Conservation (phyloP, 1,140 invertebrate genomes). For the Sinella curviseta region DNA sequence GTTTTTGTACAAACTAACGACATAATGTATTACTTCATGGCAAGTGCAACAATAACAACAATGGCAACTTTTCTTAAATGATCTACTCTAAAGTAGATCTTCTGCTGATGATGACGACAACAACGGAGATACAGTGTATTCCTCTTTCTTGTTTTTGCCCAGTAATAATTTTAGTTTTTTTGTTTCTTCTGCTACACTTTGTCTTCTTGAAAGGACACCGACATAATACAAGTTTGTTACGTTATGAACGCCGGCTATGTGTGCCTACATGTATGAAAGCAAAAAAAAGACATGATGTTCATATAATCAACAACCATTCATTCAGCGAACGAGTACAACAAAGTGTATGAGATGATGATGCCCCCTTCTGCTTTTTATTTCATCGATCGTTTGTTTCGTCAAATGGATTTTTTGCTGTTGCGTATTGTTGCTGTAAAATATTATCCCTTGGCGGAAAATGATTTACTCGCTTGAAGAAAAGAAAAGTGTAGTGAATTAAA, state of each 20-base stretch:
- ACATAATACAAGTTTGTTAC: neutral
- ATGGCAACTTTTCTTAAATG: no score
- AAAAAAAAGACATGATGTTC: neutral
- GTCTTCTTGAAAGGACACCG: neutral
- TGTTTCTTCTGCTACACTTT: neutral
- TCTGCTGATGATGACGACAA: no score
- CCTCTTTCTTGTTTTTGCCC: neutral
- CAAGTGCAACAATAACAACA: no score
- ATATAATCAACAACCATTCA: neutral
- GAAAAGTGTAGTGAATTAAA: neutral
- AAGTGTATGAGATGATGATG: neutral
- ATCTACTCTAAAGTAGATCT: no score
- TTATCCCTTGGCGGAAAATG: neutral
- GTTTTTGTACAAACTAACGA: neutral
- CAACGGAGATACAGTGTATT: neutral
- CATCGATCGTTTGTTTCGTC: conserved; percentile 8
- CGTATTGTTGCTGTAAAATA: neutral
- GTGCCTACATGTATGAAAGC: neutral
- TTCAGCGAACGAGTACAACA: neutral
- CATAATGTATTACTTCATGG: no score
- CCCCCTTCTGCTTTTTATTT: conserved; percentile 19
- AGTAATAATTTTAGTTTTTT: neutral
- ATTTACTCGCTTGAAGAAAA: neutral
- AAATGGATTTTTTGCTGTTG: neutral
- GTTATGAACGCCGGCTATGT: neutral